Conservation (phyloP, 2,797 vertebrate genomes). For the Allobates femoralis region DNA sequence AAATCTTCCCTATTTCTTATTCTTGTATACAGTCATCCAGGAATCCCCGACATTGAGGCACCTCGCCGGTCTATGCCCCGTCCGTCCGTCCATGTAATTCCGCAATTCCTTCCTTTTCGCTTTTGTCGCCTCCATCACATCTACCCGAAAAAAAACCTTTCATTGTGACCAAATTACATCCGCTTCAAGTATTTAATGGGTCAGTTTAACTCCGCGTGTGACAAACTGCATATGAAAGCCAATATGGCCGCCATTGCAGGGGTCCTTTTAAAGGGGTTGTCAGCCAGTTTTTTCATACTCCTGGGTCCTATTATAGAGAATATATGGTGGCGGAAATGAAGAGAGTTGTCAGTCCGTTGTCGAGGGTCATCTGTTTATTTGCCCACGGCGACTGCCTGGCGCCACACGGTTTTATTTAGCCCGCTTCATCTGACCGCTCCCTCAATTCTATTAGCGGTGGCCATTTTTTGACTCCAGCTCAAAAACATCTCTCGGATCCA, state of each 20-base stretch:
- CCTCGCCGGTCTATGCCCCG: background rate
- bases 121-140: constrained; percentile 14
- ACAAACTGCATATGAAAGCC: background rate
- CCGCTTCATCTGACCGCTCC: too few species aligned
- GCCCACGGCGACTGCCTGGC: too few species aligned
- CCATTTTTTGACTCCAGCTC: too few species aligned
- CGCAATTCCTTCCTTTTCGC: background rate
- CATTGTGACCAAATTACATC: constrained; percentile 66
- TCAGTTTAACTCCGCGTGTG: constrained; percentile 45
- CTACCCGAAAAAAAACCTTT: background rate
- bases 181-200: constrained; percentile 71
- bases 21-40: background rate
- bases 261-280: background rate
- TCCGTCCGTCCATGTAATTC: constrained; percentile 5
- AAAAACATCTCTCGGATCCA: too few species aligned
- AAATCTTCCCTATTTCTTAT: background rate
- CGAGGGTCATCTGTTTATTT: too few species aligned
- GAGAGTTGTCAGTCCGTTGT: too few species aligned
- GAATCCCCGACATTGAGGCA: too few species aligned
- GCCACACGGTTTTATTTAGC: background rate
- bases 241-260: background rate
- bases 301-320: too few species aligned
- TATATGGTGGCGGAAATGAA: too few species aligned
- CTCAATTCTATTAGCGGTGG: too few species aligned
- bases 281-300: background rate